Percentiles rank a stretch among this genome's conserved stretches.
These are phyloP conservation scores for Gyps fulvus DNA, from an alignment of 2,113 vertebrate species.

Conservation along the genomic window DNA sequence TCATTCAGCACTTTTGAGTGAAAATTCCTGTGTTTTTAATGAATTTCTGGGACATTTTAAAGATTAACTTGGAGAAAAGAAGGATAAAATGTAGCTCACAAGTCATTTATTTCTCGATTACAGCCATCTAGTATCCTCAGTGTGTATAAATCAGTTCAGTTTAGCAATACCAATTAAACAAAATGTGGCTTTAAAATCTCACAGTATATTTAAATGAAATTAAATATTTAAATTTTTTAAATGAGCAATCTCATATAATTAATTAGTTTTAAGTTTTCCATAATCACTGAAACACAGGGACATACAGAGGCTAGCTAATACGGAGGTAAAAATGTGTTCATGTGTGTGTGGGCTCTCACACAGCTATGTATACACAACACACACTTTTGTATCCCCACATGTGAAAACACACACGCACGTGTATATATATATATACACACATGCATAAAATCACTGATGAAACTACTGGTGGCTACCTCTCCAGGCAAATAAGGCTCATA, in stretches of 20 bases:
- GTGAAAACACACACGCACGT: background rate
- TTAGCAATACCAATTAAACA: background rate
- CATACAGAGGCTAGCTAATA: background rate
- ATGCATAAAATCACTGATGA: conserved; percentile 23
- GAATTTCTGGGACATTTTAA: background rate
- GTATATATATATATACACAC: background rate
- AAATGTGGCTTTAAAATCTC: background rate
- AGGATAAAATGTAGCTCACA: background rate
- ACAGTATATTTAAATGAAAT: conserved; percentile 3
- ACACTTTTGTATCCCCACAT: background rate
- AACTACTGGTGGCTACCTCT: conserved; percentile 52
- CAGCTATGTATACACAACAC: background rate
- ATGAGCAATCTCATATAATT: background rate
- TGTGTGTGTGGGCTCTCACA: background rate
- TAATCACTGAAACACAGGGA: background rate
- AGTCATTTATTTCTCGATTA: background rate
- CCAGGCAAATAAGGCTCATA: conserved; percentile 50
- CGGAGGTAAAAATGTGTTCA: rapidly evolving
- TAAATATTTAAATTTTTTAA: background rate
- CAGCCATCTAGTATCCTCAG: background rate
- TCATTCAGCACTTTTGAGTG: background rate
- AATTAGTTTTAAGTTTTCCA: background rate
- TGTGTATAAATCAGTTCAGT: background rate
- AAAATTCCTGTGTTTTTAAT: background rate
- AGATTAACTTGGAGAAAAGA: background rate